Evolutionary conservation across 1,140 invertebrate genomes (phyloP).

Genomic region (Theocolax elegans): DNA sequence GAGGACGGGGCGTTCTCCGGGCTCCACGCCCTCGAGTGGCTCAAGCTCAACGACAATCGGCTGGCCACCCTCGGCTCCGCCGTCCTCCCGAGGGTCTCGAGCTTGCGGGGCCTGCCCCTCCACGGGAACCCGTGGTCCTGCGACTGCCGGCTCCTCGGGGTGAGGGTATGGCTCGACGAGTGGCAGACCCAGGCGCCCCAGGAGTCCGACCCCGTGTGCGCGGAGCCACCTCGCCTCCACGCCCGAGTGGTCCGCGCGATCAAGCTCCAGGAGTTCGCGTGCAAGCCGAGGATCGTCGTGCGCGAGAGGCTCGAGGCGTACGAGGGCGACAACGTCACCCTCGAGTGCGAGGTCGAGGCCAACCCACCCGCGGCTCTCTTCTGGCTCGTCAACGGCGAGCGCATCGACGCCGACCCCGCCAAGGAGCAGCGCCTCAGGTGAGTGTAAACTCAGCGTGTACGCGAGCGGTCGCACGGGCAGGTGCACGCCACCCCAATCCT

Average conservation of each 20-base stretch:
- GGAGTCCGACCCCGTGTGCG: slow-evolving; percentile 77
- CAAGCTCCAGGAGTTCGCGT: slow-evolving; percentile 80
- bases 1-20: slow-evolving; percentile 86
- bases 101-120: slow-evolving; percentile 81
- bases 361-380: slow-evolving; percentile 81
- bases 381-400: slow-evolving; percentile 83
- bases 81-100: slow-evolving; percentile 69
- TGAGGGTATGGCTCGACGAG: slow-evolving; percentile 81
- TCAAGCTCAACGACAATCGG: slow-evolving; percentile 84
- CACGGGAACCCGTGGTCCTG: slow-evolving; percentile 91
- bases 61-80: slow-evolving; percentile 72
- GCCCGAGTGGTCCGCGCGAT: slow-evolving; percentile 73
- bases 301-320: slow-evolving; percentile 71
- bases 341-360: slow-evolving; percentile 82
- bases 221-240: slow-evolving; percentile 74
- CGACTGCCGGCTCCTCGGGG: slow-evolving; percentile 81
- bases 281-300: slow-evolving; percentile 78
- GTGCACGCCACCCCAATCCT: too few relatives aligned
- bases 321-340: slow-evolving; percentile 82
- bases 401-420: slow-evolving; percentile 51
- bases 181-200: slow-evolving; percentile 71
- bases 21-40: slow-evolving; percentile 83
- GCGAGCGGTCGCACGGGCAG: too few relatives aligned
- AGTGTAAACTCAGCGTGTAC: too few relatives aligned
- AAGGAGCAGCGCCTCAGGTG: too few relatives aligned